These are phyloP conservation scores for Tetrax tetrax DNA, from an alignment of 2,113 vertebrate species.

Conservation along the genomic window DNA sequence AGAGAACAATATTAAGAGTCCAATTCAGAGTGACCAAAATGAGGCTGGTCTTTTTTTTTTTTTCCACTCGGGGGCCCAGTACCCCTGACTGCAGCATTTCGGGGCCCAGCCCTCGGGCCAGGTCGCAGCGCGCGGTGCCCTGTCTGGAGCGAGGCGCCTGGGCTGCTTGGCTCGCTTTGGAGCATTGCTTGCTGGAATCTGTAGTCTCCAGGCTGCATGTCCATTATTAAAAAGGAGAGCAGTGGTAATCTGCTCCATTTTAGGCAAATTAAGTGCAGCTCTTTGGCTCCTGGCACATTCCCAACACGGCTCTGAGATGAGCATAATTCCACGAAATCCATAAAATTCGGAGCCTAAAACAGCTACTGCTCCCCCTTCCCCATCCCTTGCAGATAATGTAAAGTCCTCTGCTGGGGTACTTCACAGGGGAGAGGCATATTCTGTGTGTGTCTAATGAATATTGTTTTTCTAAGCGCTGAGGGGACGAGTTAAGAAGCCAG, in stretches of 20 bases:
- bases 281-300: conserved; percentile 50
- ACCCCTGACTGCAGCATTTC: background rate
- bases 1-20: background rate
- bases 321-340: conserved; percentile 50
- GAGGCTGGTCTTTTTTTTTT: background rate
- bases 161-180: background rate
- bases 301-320: background rate
- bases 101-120: background rate
- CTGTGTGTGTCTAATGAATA: background rate
- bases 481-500: background rate
- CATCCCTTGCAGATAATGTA: background rate
- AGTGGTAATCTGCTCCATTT: conserved; percentile 56
- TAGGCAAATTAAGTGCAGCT: conserved; percentile 55
- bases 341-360: background rate
- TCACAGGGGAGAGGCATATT: background rate
- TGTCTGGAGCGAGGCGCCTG: background rate
- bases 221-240: conserved; percentile 37
- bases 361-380: background rate
- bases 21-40: background rate
- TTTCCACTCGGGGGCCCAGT: background rate
- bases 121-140: background rate
- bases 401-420: background rate
- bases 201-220: conserved; percentile 55
- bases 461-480: background rate
- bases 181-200: conserved; percentile 19